phyloP scores from a whole-genome alignment of 2,888 invertebrate genomes.

The Andrena fulva region DNA sequence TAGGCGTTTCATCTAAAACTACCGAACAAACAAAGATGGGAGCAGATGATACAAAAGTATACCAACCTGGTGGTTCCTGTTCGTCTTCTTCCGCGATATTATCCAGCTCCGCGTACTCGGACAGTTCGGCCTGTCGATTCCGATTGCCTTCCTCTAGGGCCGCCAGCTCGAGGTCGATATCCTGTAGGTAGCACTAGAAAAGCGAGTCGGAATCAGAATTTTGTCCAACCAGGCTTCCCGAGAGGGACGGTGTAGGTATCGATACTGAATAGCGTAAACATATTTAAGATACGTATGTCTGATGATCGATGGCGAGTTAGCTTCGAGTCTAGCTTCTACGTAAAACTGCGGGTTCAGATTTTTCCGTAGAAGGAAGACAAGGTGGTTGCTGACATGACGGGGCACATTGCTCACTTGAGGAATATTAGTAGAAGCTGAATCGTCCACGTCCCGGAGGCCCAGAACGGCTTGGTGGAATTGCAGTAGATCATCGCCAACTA shows the following conservation, averaged over 20 bases:
- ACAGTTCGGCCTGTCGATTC: constrained; percentile 81
- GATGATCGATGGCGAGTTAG: too few relatives aligned
- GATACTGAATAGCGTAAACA: too few relatives aligned
- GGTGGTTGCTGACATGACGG: neutral
- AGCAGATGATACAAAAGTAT: constrained; percentile 1
- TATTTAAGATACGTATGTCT: too few relatives aligned
- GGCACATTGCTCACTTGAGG: constrained; percentile 81
- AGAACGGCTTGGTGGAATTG: constrained; percentile 95
- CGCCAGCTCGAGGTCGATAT: constrained; percentile 83
- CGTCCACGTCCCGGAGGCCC: constrained; percentile 87
- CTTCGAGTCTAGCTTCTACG: neutral
- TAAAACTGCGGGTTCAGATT: constrained; percentile 4
- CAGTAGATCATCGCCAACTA: constrained; percentile 95
- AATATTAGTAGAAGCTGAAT: constrained; percentile 84
- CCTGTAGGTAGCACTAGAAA: constrained; percentile 83
- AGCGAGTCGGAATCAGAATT: neutral
- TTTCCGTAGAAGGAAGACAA: neutral
- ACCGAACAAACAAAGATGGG: neutral
- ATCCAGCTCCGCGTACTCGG: constrained; percentile 83
- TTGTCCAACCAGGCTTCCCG: neutral
- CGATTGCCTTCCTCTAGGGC: constrained; percentile 83
- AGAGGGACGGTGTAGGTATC: too few relatives aligned
- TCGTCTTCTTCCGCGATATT: constrained; percentile 84
- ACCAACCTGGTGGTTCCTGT: constrained; percentile 84
- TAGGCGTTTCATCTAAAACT: constrained; percentile 3